Evolutionary conservation across 2,888 invertebrate species (phyloP).

Genomic region (Caenorhabditis macrosperma): DNA sequence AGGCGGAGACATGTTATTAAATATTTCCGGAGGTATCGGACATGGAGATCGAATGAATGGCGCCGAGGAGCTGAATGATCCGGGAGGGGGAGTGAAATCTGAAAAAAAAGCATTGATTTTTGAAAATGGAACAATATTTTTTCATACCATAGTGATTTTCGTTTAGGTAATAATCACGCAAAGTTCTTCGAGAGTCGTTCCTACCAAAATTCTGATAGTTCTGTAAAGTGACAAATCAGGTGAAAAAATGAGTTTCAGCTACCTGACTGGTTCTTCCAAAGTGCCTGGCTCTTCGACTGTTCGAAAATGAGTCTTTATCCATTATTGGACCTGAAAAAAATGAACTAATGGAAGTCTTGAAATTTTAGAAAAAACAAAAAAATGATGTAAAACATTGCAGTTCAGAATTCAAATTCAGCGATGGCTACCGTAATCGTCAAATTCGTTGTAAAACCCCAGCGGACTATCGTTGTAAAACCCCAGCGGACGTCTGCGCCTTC

Average conservation of each 20-base stretch:
- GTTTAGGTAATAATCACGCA: slow-evolving; percentile 17
- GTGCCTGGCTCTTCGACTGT: slow-evolving; percentile 8
- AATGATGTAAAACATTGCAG: neutral
- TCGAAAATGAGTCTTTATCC: slow-evolving; percentile 11
- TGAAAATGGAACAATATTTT: neutral
- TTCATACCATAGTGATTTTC: neutral
- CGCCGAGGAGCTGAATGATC: neutral
- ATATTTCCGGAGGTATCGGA: neutral
- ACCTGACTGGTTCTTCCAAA: slow-evolving; percentile 12
- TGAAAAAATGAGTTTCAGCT: neutral
- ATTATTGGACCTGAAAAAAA: neutral
- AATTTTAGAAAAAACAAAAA: neutral
- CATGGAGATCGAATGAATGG: neutral
- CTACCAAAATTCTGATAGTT: neutral
- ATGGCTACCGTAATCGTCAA: too few species aligned
- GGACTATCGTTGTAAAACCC: too few species aligned
- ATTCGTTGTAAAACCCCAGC: too few species aligned
- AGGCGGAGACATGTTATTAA: neutral
- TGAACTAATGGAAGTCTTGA: too few species aligned
- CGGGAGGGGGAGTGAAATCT: too few species aligned
- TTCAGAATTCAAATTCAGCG: too few species aligned
- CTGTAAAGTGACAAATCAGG: slow-evolving; percentile 1
- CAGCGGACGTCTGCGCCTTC: too few species aligned
- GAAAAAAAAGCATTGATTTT: neutral
- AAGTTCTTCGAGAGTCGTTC: slow-evolving; percentile 4